These are phyloP conservation scores for Autographa pulchrina DNA, from an alignment of 2,888 invertebrate species.

Conservation along the genomic window DNA sequence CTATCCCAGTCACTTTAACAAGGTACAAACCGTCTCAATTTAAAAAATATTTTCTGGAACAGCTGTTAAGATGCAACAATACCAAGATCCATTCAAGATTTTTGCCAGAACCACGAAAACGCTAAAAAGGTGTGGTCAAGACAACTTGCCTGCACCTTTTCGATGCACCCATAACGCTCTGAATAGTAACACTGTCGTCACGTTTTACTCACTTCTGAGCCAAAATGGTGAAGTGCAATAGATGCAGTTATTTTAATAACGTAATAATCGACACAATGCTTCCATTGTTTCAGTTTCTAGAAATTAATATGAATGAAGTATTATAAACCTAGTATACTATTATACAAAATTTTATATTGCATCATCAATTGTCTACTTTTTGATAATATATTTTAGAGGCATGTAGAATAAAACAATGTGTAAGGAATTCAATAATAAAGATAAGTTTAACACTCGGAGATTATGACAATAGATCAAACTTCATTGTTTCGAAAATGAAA, in stretches of 20 bases:
- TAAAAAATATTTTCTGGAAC: not conserved
- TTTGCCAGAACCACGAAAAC: no score
- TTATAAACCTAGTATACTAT: slow-evolving; percentile 11
- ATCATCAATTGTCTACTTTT: slow-evolving; percentile 11
- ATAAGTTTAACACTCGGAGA: not conserved
- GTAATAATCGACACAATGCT: slow-evolving; percentile 39
- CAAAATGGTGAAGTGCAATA: slow-evolving; percentile 11
- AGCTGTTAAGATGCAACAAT: not conserved
- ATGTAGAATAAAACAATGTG: not conserved
- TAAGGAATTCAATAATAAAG: not conserved
- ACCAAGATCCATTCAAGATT: not conserved
- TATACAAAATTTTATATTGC: slow-evolving; percentile 13
- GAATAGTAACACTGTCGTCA: not conserved
- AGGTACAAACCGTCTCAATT: no score
- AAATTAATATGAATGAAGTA: slow-evolving; percentile 25
- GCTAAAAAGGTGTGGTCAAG: no score
- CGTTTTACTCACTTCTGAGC: slow-evolving; percentile 27
- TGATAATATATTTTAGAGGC: not conserved
- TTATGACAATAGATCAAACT: no score
- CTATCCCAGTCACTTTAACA: no score
- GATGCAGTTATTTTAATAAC: slow-evolving; percentile 23
- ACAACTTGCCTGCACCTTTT: no score
- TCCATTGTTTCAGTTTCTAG: slow-evolving; percentile 34
- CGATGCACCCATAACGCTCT: not conserved
- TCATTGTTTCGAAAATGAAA: no score